Base-by-base conservation (phyloP, 2,113 vertebrate genomes). In the Zosterops lateralis region DNA sequence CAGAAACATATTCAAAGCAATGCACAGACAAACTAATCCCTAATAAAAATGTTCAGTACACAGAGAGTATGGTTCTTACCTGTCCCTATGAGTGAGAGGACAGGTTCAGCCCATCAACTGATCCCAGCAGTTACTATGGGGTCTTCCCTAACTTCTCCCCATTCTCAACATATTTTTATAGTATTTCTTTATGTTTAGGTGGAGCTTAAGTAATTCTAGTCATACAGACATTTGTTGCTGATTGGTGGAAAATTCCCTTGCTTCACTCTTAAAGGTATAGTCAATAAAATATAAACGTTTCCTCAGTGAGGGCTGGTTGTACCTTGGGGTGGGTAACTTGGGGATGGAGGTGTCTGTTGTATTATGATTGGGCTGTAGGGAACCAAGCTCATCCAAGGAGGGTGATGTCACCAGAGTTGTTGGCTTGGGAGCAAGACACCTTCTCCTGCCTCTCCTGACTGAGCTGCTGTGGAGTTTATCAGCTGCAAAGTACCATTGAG, bases 381-480 rank as follows among this genome's bases (percentile, higher is more conserved):
- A 84, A 29, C 19, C 6, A 29, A n/a, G 15, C 19, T 73, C 12
- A 48, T 19, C 42, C 5, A 2, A 56, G 19, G 24, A 57, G 12
- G 32, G 15, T 1, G 3, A 48, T 74, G 40, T 40, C 2, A 1
- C 4, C 22, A 22, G 1, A 47, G 29, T 5, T 56, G 7, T 1
- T n/a, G n/a, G 1, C n/a, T 56, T 56, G 28, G 3, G 0, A 48
- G 18, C 12, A 40, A 40, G 34, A 24, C 6, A 5, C 7, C 18
- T 36, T 57, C 29, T 14, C 28, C 58, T 13, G 2, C 21, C 12
- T 65, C 18, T 9, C 48, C n/a, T n/a, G n/a, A 19, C 18, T 65
- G n/a, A 65, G 29, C 12, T 56, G 14, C 5, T 24, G 2, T 22
- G 29, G 22, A 6, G 9, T 56, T 84, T n/a, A 40, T 65, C 42